Percentiles rank a stretch among this genome's conserved stretches.
phyloP scores from a whole-genome alignment of 2,113 vertebrate genomes.

The Datnioides undecimradiatus region DNA sequence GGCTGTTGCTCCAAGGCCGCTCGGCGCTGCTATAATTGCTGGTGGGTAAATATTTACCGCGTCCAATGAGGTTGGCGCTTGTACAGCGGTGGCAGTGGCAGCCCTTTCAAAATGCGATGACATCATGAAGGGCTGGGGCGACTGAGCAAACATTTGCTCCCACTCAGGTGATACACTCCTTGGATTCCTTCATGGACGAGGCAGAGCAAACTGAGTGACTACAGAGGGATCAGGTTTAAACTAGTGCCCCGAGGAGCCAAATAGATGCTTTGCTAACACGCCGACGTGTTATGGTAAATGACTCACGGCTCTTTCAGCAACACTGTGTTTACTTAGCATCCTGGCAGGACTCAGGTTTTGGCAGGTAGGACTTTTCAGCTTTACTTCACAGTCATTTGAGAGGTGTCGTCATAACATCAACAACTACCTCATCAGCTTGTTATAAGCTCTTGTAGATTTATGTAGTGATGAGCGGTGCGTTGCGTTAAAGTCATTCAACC shows the following conservation, averaged over 20 bases:
- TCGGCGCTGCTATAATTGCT: constrained; percentile 53
- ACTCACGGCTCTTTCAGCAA: constrained; percentile 53
- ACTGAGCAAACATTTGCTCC: constrained; percentile 67
- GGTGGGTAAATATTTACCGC: constrained; percentile 73
- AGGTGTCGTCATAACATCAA: constrained; percentile 47
- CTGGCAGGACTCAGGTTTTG: constrained; percentile 52
- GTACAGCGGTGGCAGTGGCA: constrained; percentile 1
- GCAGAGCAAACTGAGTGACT: constrained; percentile 29
- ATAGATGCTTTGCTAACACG: constrained; percentile 50
- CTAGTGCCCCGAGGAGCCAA: constrained; percentile 47
- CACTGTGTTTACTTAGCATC: constrained; percentile 56
- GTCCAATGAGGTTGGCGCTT: constrained; percentile 34
- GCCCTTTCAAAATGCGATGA: constrained; percentile 42
- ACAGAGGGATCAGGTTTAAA: constrained; percentile 58
- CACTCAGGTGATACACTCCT: constrained; percentile 53
- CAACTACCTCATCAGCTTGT: constrained; percentile 42
- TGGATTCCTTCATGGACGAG: constrained; percentile 48
- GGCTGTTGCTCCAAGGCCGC: constrained; percentile 46
- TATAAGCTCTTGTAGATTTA: neutral
- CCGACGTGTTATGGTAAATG: constrained; percentile 36
- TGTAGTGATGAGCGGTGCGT: neutral
- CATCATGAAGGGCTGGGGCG: constrained; percentile 44
- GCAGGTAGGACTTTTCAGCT: constrained; percentile 45
- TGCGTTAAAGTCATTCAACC: neutral
- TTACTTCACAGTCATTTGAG: constrained; percentile 43